Percentiles rank a stretch among this genome's conserved stretches.
Evolutionary conservation across 2,888 invertebrate species (phyloP).

Genomic region (Sussaba pulchella): DNA sequence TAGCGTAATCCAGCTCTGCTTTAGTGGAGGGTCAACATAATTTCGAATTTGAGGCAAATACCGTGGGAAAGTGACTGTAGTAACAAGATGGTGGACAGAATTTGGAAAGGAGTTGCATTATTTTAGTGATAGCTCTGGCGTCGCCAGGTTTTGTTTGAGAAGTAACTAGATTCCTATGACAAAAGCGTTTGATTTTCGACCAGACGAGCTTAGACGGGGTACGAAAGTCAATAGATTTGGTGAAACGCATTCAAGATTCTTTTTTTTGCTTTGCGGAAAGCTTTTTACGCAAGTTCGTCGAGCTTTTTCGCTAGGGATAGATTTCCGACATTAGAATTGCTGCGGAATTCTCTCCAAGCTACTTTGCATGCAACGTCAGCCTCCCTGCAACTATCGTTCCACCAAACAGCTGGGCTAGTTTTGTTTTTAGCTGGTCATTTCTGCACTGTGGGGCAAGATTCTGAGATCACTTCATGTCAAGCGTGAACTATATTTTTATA

Average conservation of each 20-base stretch:
- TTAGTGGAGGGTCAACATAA: not conserved
- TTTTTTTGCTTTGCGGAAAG: conserved; percentile 13
- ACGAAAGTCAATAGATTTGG: no score
- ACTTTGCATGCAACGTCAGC: no score
- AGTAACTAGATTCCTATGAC: not conserved
- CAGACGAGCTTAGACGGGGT: not conserved
- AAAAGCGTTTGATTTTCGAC: not conserved
- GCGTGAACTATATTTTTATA: no score
- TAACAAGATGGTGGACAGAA: not conserved
- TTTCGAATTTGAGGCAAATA: not conserved
- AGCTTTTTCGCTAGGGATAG: not conserved
- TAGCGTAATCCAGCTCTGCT: conserved; percentile 4
- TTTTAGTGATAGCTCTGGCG: not conserved
- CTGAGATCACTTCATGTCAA: no score
- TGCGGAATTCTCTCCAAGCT: no score
- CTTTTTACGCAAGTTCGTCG: not conserved
- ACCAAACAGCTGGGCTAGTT: no score
- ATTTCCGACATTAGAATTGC: no score
- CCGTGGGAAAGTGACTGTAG: not conserved
- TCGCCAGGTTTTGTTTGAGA: no score
- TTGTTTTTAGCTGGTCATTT: no score
- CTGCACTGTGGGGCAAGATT: not conserved
- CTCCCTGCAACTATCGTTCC: no score
- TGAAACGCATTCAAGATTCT: not conserved
- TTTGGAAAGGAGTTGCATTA: not conserved